Conservation (phyloP, 2,888 invertebrate species). For the Acheta domesticus region DNA sequence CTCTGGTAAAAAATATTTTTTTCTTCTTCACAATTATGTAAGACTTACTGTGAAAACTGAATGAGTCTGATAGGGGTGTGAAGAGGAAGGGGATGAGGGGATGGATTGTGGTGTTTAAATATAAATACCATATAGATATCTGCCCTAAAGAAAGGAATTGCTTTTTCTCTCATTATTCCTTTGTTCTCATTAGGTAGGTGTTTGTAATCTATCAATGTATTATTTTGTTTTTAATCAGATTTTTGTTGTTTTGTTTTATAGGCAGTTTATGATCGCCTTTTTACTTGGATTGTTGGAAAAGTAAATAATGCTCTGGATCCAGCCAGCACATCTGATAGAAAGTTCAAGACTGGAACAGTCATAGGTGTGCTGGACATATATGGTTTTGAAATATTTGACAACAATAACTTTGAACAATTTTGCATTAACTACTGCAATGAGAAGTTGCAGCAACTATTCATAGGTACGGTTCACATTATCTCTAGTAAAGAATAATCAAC, state of each 20-base stretch:
- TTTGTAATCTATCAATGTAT: too few relatives aligned
- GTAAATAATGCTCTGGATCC: constrained; percentile 90
- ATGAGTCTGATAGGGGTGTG: too few relatives aligned
- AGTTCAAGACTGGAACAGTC: constrained; percentile 66
- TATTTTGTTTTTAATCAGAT: neutral
- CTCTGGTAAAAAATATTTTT: too few relatives aligned
- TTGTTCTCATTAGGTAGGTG: too few relatives aligned
- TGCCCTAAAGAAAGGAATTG: too few relatives aligned
- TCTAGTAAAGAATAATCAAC: too few relatives aligned
- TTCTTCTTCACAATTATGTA: too few relatives aligned
- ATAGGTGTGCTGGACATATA: constrained; percentile 98
- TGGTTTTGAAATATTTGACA: constrained; percentile 97
- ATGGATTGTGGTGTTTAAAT: too few relatives aligned
- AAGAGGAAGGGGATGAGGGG: too few relatives aligned
- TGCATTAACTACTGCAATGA: constrained; percentile 99
- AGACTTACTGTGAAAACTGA: too few relatives aligned
- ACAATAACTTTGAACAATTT: constrained; percentile 97
- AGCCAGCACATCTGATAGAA: constrained; percentile 45
- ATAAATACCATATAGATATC: too few relatives aligned
- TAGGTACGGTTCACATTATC: constrained; percentile 56
- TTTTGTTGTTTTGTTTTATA: constrained; percentile 42
- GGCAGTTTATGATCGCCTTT: constrained; percentile 91
- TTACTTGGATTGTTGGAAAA: constrained; percentile 88
- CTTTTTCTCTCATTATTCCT: too few relatives aligned
- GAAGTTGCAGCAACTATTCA: constrained; percentile 95